Conservation (phyloP, 2,888 invertebrate genomes). For the Cerceris rybyensis region DNA sequence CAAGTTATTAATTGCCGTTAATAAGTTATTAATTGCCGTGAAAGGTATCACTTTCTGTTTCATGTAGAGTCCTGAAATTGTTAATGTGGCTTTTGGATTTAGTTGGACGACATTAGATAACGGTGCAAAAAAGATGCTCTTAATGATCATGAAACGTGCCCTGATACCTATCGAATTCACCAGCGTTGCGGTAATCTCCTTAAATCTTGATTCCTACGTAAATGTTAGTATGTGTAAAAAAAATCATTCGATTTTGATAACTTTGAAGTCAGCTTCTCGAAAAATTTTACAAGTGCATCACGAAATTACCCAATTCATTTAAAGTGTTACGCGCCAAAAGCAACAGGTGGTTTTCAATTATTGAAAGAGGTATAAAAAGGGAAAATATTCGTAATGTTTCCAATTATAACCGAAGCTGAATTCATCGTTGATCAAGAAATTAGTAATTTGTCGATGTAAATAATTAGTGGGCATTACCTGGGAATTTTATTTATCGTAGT, state of each 20-base stretch:
- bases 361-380: too few relatives aligned
- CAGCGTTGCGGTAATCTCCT: constrained; percentile 42
- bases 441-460: too few relatives aligned
- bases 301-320: too few relatives aligned
- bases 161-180: constrained; percentile 50
- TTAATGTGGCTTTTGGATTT: constrained; percentile 28
- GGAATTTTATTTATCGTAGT: neutral
- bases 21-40: neutral
- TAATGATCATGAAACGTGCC: constrained; percentile 56
- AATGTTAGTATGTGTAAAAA: neutral
- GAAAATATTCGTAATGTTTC: too few relatives aligned
- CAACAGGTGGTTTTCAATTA: too few relatives aligned
- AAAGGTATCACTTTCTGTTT: neutral
- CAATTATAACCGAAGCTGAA: too few relatives aligned
- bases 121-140: constrained; percentile 38
- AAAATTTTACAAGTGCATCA: too few relatives aligned
- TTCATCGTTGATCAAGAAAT: too few relatives aligned
- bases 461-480: neutral
- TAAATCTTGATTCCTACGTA: constrained; percentile 57
- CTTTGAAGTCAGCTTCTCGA: neutral
- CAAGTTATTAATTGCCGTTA: neutral
- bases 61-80: constrained; percentile 31
- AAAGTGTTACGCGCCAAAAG: too few relatives aligned
- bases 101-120: constrained; percentile 40
- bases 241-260: neutral